Evolutionary conservation across 1,140 invertebrate species (phyloP), one percentile per base, ranked within the genome.

Genomic region (Magallana ariakensis): DNA sequence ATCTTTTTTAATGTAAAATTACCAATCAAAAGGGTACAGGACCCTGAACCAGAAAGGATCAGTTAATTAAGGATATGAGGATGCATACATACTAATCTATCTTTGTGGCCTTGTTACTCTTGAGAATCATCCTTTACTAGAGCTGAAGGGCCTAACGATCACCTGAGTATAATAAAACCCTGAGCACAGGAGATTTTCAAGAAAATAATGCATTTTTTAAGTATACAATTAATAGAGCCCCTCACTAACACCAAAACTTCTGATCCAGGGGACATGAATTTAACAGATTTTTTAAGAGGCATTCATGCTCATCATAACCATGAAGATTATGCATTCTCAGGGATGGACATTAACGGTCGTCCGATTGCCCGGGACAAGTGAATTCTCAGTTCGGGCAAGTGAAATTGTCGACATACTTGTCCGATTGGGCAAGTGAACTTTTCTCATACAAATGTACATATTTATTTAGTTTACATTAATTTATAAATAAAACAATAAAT

Each of bases 381-480:
- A 46, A 46, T 46, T 46, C 33, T 46, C 33, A 46, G 33, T 46
- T 46, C 33, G 33, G 33, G 33, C 33, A 46, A 46, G 33, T 46
- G 33, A 46, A 46, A 46, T 46, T 46, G 33, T 46, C 33, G 33
- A 46, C 33, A 46, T 46, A 46, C 33, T 46, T 46, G 33, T 46
- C 33, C 33, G 33, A 46, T 46, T 46, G 33, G 33, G 33, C 33
- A n/a, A 16, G 58, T 60, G 58, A 60, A 60, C 58, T 60, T 60
- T 60, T 60, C 58, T 60, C 58, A 60, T 60, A 60, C 58, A 60
- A 60, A 60, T 60, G 58, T 60, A 60, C 58, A 60, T 60, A 60
- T 60, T 60, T 60, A 60, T 60, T 60, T 60, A 60, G 58, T 60
- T 60, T 60, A 60, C 58, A 60, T 60, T 60, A 60, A 60, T 60